phyloP scores from a whole-genome alignment of 2,888 invertebrate genomes.

The Lobophora halterata region DNA sequence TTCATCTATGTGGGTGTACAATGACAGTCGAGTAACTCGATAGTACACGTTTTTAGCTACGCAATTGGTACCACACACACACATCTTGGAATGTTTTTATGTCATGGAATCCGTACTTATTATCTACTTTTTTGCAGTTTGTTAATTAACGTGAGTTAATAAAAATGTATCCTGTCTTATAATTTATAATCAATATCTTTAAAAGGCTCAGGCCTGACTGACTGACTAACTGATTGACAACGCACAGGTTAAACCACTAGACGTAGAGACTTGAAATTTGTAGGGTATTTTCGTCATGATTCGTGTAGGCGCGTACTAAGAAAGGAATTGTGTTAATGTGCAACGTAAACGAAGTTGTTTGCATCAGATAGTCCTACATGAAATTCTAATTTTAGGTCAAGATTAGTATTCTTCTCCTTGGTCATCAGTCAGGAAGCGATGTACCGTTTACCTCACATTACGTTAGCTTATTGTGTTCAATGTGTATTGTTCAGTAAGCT shows the following conservation, averaged over 20 bases:
- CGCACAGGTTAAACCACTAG: no score
- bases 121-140: not conserved
- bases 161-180: no score
- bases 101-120: not conserved
- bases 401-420: constrained; percentile 60
- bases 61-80: constrained; percentile 26
- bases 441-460: constrained; percentile 69
- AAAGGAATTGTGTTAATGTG: no score
- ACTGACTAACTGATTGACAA: no score
- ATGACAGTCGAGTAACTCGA: constrained; percentile 49
- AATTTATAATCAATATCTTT: no score
- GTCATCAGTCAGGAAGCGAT: constrained; percentile 55
- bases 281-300: no score
- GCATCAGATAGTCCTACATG: no score
- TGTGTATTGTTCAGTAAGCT: constrained; percentile 57
- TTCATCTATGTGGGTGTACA: constrained; percentile 60
- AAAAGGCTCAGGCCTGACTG: no score
- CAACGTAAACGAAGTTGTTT: no score
- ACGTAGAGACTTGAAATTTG: no score
- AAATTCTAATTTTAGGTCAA: constrained; percentile 43
- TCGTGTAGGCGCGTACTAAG: no score
- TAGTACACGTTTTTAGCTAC: constrained; percentile 36
- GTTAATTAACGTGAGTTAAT: no score
- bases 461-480: constrained; percentile 63
- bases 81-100: constrained; percentile 20